phyloP scores from a whole-genome alignment of 2,113 vertebrate genomes.

The Columbina picui region DNA sequence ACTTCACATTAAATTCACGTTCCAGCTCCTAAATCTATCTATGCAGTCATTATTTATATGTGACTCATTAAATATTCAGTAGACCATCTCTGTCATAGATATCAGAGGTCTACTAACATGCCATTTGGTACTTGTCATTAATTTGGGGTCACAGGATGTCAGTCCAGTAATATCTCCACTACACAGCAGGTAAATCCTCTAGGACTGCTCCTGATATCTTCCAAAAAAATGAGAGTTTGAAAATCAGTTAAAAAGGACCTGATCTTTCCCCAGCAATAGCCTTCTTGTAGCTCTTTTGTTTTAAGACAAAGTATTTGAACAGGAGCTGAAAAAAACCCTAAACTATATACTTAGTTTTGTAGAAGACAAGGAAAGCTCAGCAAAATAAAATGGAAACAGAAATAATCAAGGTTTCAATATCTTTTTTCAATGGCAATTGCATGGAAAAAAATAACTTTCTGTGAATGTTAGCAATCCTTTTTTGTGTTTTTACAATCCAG shows the following conservation, averaged over 20 bases:
- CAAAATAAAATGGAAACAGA: neutral
- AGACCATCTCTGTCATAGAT: neutral
- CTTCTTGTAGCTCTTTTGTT: neutral
- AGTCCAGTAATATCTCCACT: neutral
- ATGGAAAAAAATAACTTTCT: accelerated
- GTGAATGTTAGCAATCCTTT: neutral
- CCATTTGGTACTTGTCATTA: slow-evolving; percentile 11
- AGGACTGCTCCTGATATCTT: neutral
- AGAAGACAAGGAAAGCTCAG: neutral
- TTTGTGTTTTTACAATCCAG: neutral
- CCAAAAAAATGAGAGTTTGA: neutral
- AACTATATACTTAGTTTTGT: neutral
- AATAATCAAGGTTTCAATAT: neutral
- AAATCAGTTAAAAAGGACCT: neutral
- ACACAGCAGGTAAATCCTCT: neutral
- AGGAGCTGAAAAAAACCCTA: neutral
- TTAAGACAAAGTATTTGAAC: neutral
- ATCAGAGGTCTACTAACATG: neutral
- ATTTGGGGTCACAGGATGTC: neutral
- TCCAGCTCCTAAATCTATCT: slow-evolving; percentile 33
- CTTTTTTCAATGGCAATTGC: neutral
- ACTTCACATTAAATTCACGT: slow-evolving; percentile 1
- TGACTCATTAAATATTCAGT: neutral
- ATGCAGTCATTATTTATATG: neutral
- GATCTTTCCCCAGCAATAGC: neutral